Evolutionary conservation across 2,888 invertebrate species (phyloP).

Genomic region (Rhagonycha lutea): DNA sequence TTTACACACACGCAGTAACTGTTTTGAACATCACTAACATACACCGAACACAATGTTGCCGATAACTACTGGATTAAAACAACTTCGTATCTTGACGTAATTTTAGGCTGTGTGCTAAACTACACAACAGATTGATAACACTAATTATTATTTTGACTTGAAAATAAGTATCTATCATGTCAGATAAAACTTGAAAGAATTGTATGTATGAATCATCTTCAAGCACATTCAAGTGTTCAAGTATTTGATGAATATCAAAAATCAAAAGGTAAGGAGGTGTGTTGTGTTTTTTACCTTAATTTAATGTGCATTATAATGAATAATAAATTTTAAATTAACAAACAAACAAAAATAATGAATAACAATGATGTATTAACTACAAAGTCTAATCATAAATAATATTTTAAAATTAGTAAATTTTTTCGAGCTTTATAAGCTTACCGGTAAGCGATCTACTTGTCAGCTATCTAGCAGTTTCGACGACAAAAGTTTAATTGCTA

Average conservation of each 20-base stretch:
- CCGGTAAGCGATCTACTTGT: neutral
- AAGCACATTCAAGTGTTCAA: too few relatives aligned
- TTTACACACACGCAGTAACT: slow-evolving; percentile 1
- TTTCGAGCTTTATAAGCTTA: neutral
- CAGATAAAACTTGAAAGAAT: neutral
- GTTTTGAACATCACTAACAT: slow-evolving; percentile 3
- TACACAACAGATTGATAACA: neutral
- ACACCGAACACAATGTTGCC: slow-evolving; percentile 9
- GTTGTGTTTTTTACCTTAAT: too few relatives aligned
- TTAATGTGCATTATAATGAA: too few relatives aligned
- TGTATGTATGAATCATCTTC: too few relatives aligned
- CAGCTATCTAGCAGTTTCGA: neutral
- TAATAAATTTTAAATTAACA: too few relatives aligned
- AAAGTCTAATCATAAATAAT: too few relatives aligned
- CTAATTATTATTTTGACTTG: neutral
- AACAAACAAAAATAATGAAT: too few relatives aligned
- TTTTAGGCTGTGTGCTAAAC: slow-evolving; percentile 18
- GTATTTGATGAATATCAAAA: too few relatives aligned
- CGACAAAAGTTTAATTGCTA: neutral
- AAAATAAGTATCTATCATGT: neutral
- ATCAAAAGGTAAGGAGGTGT: too few relatives aligned
- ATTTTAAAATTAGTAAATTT: too few relatives aligned
- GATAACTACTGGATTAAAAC: slow-evolving; percentile 23
- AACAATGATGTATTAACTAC: too few relatives aligned
- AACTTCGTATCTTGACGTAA: slow-evolving; percentile 18